phyloP scores from a whole-genome alignment of 2,797 vertebrate species.

The Parambassis ranga region DNA sequence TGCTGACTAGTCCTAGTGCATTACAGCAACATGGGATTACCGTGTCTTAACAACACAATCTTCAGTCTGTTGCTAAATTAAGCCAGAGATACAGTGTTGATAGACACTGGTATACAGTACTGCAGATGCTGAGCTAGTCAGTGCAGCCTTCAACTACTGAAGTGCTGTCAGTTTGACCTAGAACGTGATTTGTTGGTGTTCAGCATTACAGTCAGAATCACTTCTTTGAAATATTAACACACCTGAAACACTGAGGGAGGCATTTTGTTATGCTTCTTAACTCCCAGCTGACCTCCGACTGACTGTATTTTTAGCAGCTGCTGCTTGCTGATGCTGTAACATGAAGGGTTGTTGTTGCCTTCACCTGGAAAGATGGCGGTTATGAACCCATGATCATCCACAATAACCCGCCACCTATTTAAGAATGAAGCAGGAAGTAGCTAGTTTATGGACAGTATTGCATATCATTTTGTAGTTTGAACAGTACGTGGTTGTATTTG shows the following conservation, averaged over 20 bases:
- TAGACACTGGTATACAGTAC: slow-evolving; percentile 1
- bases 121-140: slow-evolving; percentile 1
- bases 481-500: too few relatives aligned
- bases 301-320: neutral
- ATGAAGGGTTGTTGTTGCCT: neutral
- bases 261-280: neutral
- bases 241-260: neutral
- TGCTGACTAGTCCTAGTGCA: slow-evolving; percentile 3
- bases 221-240: neutral
- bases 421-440: neutral
- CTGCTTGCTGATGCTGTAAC: neutral
- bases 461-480: too few relatives aligned
- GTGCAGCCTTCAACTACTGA: neutral
- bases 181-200: neutral
- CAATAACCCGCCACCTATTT: neutral
- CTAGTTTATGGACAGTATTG: neutral
- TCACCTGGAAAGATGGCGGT: neutral
- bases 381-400: neutral
- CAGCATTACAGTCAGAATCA: accelerated
- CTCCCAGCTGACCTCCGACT: neutral
- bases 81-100: neutral
- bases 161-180: neutral
- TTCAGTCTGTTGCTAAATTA: slow-evolving; percentile 22
- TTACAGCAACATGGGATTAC: slow-evolving; percentile 37
- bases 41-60: slow-evolving; percentile 34